Evolutionary conservation across 2,888 invertebrate species (phyloP).

Genomic region (Sinopyrophorus schimmeli): DNA sequence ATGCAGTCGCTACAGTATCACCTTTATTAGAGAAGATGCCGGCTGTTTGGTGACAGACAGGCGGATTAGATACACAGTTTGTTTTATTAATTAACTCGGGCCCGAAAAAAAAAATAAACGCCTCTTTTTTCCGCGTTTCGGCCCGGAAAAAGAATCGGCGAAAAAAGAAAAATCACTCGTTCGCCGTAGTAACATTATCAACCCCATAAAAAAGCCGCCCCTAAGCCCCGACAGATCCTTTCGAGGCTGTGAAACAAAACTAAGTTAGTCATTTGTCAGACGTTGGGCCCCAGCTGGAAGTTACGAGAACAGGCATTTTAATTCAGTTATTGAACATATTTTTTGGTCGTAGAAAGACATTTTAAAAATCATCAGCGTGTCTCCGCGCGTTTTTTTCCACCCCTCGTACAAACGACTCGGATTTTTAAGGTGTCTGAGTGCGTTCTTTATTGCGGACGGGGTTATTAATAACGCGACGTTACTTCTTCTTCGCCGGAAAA

Average conservation of each 20-base stretch:
- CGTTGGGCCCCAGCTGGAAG: slow-evolving; percentile 41
- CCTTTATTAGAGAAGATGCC: slow-evolving; percentile 52
- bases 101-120: not conserved
- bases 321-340: slow-evolving; percentile 57
- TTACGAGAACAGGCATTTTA: slow-evolving; percentile 50
- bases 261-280: slow-evolving; percentile 56
- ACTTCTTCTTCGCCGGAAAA: too few species aligned
- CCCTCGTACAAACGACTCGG: too few species aligned
- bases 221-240: slow-evolving; percentile 47
- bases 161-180: slow-evolving; percentile 26
- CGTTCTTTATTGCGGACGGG: not conserved
- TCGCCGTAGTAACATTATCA: slow-evolving; percentile 28
- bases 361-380: slow-evolving; percentile 56
- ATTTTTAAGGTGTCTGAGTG: not conserved
- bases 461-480: too few species aligned
- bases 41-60: slow-evolving; percentile 48
- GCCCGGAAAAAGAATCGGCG: slow-evolving; percentile 1
- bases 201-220: slow-evolving; percentile 40
- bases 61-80: slow-evolving; percentile 45
- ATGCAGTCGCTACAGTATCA: slow-evolving; percentile 54
- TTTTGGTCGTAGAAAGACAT: slow-evolving; percentile 53
- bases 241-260: slow-evolving; percentile 49
- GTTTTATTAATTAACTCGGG: slow-evolving; percentile 46
- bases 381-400: slow-evolving; percentile 24
- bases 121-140: too few species aligned